Evolutionary conservation across 2,797 vertebrate species (phyloP).

Genomic region (Gymnothorax javanicus): DNA sequence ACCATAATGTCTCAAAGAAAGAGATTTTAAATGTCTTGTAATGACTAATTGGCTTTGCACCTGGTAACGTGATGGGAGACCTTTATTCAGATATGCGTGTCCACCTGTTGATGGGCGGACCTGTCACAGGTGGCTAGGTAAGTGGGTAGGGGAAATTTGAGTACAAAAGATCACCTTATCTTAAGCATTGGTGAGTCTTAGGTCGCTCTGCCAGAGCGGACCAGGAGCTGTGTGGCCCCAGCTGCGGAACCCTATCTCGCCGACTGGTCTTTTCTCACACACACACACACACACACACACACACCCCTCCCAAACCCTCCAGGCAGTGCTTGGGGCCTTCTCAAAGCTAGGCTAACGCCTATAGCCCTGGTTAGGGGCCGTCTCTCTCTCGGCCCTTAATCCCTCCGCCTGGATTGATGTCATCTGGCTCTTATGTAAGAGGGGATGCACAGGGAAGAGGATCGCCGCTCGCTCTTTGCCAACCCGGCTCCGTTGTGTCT

Average conservation of each 20-base stretch:
- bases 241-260: conserved; percentile 42
- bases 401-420: conserved; percentile 58
- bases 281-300: too few relatives aligned
- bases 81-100: background rate
- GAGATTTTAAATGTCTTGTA: too few relatives aligned
- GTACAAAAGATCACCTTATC: conserved; percentile 5
- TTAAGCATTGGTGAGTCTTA: background rate
- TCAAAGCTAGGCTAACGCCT: conserved; percentile 1
- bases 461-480: conserved; percentile 50
- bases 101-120: background rate
- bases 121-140: background rate
- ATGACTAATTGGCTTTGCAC: too few relatives aligned
- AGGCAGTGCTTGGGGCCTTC: background rate
- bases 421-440: conserved; percentile 71
- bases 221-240: conserved; percentile 18
- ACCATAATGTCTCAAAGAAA: too few relatives aligned
- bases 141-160: background rate
- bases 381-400: conserved; percentile 57
- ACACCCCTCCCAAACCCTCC: conserved; percentile 13
- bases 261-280: conserved; percentile 28
- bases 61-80: too few relatives aligned
- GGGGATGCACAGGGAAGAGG: conserved; percentile 45
- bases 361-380: background rate
- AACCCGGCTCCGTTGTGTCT: conserved; percentile 35
- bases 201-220: background rate